Base-by-base conservation (phyloP, 2,797 vertebrate species). In the Enteromius fasciolatus region DNA sequence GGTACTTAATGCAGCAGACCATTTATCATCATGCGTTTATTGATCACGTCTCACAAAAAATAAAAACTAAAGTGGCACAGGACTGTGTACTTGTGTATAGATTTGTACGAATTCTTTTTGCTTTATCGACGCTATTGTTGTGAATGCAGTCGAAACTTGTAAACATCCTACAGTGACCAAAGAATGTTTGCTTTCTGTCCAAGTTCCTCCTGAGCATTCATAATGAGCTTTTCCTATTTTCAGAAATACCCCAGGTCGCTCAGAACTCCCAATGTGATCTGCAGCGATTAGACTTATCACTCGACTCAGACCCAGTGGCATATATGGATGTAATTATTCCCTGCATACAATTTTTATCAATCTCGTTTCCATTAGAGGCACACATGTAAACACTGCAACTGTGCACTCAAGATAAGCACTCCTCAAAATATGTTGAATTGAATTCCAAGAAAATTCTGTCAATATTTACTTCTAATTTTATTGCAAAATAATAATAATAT, bases 81-180 rank as follows among this genome's bases (percentile, higher is more conserved):
- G 31, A 33, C 41, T 28, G 44, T 50, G 5, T 33, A 33, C 28
- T n/a, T 52, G 15, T 66, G 12, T 78, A 11, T 25, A 44, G 15
- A 57, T 25, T 78, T 28, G 44, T 25, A 59, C 57, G 20, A 48
- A 28, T 36, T 73, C 3, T 14, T 84, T 85, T 61, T 10, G 39
- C 86, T 89, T 59, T 85, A 90, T 90, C 80, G 76, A 75, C 78
- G 48, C 84, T 83, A 59, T 88, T 81, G 79, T 88, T 84, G 57
- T 86, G 83, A 85, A 85, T 39, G 67, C 63, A 76, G 52, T 63
- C 80, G 36, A 72, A 68, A 57, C 63, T 81, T 86, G 87, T 91
- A 92, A 93, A 93, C 92, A 92, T 92, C 90, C 88, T 86, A 76
- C 80, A 83, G 68, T 78, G 80, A 59, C 83, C 78, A 84, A 90